These are phyloP conservation scores for Parazoanthus atlanticus DNA, from an alignment of 92 coral and sea anemone species.

Conservation along the genomic window DNA sequence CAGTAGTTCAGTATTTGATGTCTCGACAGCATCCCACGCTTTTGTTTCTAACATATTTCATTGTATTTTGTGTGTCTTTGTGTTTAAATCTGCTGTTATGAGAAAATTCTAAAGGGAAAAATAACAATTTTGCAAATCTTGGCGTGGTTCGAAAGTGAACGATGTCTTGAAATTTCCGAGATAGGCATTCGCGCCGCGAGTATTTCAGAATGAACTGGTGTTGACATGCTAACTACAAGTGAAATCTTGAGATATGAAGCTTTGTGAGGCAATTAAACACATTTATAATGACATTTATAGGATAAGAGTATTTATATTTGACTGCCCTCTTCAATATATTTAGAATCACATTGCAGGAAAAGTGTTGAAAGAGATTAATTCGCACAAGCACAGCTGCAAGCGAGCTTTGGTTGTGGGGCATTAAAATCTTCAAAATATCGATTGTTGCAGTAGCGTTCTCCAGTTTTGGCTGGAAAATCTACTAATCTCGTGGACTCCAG, in stretches of 20 bases:
- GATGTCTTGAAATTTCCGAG: not conserved
- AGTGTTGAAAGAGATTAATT: not conserved
- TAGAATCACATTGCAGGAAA: not conserved
- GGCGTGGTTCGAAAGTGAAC: not conserved
- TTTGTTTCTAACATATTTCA: not conserved
- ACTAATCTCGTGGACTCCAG: not conserved
- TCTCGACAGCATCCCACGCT: not conserved
- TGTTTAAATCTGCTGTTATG: not conserved
- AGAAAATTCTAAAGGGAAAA: not conserved
- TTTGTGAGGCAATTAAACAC: not conserved
- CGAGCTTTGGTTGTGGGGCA: not conserved
- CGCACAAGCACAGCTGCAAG: not conserved
- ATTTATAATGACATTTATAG: not conserved
- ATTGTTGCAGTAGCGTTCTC: not conserved
- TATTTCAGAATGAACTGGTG: not conserved
- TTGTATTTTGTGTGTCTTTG: not conserved
- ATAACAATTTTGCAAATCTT: not conserved
- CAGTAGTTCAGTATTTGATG: not conserved
- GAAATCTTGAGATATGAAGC: not conserved
- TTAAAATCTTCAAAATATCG: too few species aligned
- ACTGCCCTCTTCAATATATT: not conserved
- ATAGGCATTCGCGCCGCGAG: not conserved
- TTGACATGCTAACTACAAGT: not conserved
- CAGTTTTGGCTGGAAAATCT: not conserved
- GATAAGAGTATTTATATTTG: constrained; percentile 3